Percentiles rank a stretch among this genome's conserved stretches.
These are phyloP conservation scores for Procambarus clarkii DNA, from an alignment of 1,140 invertebrate genomes.

Conservation along the genomic window DNA sequence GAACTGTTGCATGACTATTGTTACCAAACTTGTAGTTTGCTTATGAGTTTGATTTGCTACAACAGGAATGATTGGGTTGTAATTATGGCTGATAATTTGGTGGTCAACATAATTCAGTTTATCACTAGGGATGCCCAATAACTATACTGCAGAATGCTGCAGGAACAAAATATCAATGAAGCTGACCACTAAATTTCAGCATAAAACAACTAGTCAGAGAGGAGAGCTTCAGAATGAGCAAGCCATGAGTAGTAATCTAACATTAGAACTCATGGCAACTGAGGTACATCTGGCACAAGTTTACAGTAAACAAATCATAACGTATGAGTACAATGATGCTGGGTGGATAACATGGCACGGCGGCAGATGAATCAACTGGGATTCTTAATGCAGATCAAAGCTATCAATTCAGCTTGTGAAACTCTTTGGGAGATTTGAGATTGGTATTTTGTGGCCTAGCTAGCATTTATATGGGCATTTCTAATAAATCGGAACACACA, in stretches of 20 bases:
- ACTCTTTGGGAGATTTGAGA: no score
- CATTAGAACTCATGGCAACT: background rate
- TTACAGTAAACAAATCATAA: background rate
- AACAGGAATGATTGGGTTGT: constrained; percentile 28
- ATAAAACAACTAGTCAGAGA: constrained; percentile 30
- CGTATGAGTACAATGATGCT: background rate
- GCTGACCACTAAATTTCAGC: constrained; percentile 40
- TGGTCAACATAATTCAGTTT: constrained; percentile 11
- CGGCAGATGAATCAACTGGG: constrained; percentile 8
- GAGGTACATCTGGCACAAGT: background rate
- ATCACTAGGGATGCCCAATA: background rate
- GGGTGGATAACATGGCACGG: constrained; percentile 24
- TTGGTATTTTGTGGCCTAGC: no score
- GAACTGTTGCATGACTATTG: constrained; percentile 42
- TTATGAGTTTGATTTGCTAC: constrained; percentile 34
- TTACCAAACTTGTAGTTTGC: constrained; percentile 36
- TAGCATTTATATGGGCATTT: background rate
- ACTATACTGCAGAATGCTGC: background rate
- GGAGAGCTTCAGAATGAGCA: constrained; percentile 2
- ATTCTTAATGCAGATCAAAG: background rate
- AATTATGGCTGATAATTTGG: background rate
- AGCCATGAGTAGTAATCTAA: background rate
- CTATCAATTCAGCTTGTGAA: constrained; percentile 4
- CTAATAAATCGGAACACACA: background rate
- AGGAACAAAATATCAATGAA: background rate